Evolutionary conservation across 2,888 invertebrate genomes (phyloP).

Genomic region (Tetragonula carbonaria): DNA sequence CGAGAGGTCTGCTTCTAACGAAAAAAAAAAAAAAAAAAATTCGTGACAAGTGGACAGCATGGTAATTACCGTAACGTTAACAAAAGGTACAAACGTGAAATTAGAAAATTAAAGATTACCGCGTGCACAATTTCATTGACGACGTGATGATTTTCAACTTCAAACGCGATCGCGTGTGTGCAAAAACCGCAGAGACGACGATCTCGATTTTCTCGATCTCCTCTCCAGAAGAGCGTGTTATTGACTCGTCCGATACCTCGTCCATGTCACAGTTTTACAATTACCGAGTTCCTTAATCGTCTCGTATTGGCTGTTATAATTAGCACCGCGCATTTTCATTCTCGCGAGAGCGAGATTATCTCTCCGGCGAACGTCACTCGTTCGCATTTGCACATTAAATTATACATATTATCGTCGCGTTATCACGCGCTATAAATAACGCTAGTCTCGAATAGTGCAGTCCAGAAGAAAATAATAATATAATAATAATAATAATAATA

Average conservation of each 20-base stretch:
- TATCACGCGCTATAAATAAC: neutral
- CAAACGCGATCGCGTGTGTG: neutral
- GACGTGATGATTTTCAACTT: too few relatives aligned
- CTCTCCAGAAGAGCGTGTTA: neutral
- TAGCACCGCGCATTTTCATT: neutral
- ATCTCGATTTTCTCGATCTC: neutral
- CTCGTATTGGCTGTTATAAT: slow-evolving; percentile 10
- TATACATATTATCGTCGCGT: neutral
- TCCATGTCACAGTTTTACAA: neutral
- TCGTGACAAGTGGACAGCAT: too few relatives aligned
- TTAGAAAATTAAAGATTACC: too few relatives aligned
- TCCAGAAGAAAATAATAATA: neutral
- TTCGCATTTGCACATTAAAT: slow-evolving; percentile 4
- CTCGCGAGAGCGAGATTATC: neutral
- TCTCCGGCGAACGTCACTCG: neutral
- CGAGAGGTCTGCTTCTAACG: too few relatives aligned
- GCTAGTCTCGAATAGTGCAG: neutral
- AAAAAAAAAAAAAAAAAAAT: too few relatives aligned
- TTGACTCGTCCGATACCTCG: neutral
- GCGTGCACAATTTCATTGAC: too few relatives aligned
- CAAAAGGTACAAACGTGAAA: too few relatives aligned
- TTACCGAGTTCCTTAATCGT: slow-evolving; percentile 2
- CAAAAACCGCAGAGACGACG: neutral
- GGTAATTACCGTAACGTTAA: too few relatives aligned
- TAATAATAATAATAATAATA: neutral